Base-by-base conservation (phyloP, 2,888 invertebrate genomes). In the Yponomeuta malinellus region DNA sequence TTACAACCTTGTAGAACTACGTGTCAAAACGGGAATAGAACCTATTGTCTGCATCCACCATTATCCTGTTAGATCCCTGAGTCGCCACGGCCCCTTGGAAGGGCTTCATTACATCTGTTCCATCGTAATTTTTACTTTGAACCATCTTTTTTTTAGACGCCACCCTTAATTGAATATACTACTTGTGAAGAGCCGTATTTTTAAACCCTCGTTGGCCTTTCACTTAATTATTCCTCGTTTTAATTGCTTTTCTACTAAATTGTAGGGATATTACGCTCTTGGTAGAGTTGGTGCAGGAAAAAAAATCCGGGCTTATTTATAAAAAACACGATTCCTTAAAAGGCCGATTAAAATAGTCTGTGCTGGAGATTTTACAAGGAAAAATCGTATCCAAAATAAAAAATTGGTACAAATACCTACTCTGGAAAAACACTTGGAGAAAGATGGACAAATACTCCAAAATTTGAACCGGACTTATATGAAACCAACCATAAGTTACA, bases 61-160 rank as follows among this genome's bases (percentile, higher is more conserved):
- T 59, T 59, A 59, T 59, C 15, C 52, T 12, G 15, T 15, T 15
- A 15, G 15, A 59, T 59, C 52, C 52, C 52, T 59, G 52, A 59
- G 52, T 59, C 52, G 52, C 52, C 15, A 15, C 12, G 52, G 15
- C 15, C 6, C 52, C 52, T 15, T 15, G 52, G 52, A 59, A 59
- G 52, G 52, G 52, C 52, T 59, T 59, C 52, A 59, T 59, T 59
- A 59, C 52, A 59, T 59, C 52, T 59, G 52, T 59, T 15, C 52
- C 52, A 15, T 8, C 52, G 52, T 59, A 59, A 59, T 59, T 59
- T 59, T 59, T 59, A 52, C 52, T 59, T 59, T 59, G 52, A 59
- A 59, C 52, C 52, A 12, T 59, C 15, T 15, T 59, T 59, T 59
- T 52, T 59, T 59, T 59, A 59, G 52, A 59, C 52, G 12, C 52